A percentile compares a stretch with the other conserved stretches of the same genome.
phyloP scores from a whole-genome alignment of 2,113 vertebrate species.

The Neofelis nebulosa region DNA sequence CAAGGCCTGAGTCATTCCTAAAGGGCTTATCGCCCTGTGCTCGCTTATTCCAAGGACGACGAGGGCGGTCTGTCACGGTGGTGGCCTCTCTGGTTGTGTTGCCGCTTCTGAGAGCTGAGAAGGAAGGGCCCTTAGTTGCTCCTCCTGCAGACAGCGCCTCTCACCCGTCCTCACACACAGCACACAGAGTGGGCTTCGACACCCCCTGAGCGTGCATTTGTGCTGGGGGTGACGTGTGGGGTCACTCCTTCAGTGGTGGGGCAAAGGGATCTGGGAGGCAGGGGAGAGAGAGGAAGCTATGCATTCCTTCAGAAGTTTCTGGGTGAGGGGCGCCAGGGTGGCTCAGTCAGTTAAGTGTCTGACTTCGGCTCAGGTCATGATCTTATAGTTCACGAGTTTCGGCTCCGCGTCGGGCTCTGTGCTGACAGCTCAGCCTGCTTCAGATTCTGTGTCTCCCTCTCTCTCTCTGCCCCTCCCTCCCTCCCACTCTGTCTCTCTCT shows the following conservation, averaged over 20 bases:
- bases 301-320: neutral
- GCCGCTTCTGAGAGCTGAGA: neutral
- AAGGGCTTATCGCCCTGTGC: neutral
- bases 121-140: neutral
- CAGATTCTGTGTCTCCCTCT: too few relatives aligned
- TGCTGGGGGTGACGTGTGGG: neutral
- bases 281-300: neutral
- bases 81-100: neutral
- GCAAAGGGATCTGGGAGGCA: neutral
- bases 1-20: neutral
- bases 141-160: neutral
- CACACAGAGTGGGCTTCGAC: neutral
- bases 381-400: too few relatives aligned
- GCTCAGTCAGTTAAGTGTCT: too few relatives aligned
- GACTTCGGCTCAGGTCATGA: too few relatives aligned
- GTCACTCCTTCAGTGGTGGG: neutral
- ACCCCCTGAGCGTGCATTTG: neutral
- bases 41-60: neutral
- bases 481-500: too few relatives aligned
- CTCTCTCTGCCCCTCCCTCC: too few relatives aligned
- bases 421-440: too few relatives aligned
- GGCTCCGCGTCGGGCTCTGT: too few relatives aligned
- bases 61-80: rapidly evolving
- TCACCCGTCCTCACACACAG: neutral
- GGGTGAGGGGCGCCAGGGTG: neutral